Percentiles rank a stretch among this genome's conserved stretches.
Evolutionary conservation across 2,113 vertebrate genomes (phyloP).

Genomic region (Phylloscopus trochilus): DNA sequence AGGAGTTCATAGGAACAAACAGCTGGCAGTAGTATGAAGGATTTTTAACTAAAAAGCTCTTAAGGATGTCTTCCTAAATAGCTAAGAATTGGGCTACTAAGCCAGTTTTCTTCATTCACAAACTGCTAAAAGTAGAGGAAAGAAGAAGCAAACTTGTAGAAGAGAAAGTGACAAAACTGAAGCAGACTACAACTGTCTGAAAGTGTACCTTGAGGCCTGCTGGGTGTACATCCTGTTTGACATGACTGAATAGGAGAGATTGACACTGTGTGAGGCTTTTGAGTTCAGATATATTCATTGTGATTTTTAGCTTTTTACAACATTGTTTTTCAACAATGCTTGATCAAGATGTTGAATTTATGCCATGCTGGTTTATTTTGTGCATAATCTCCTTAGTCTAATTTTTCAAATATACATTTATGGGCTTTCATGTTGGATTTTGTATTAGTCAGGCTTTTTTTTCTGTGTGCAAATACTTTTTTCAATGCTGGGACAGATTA

Average conservation of each 20-base stretch:
- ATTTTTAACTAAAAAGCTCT: background rate
- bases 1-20: background rate
- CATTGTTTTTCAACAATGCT: background rate
- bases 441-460: background rate
- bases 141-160: slow-evolving; percentile 38
- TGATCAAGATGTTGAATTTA: background rate
- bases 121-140: background rate
- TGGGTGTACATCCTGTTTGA: slow-evolving; percentile 73
- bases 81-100: background rate
- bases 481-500: background rate
- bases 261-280: background rate
- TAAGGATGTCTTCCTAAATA: background rate
- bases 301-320: background rate
- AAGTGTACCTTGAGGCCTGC: slow-evolving; percentile 37
- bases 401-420: background rate
- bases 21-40: background rate
- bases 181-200: slow-evolving; percentile 39
- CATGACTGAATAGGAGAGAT: slow-evolving; percentile 79
- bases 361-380: background rate
- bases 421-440: background rate
- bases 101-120: background rate
- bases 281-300: background rate
- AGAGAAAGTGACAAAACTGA: background rate
- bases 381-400: background rate
- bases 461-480: background rate